Percentiles rank a stretch among this genome's conserved stretches.
These are phyloP conservation scores for Oryzias celebensis DNA, from an alignment of 2,113 vertebrate genomes.

Conservation along the genomic window DNA sequence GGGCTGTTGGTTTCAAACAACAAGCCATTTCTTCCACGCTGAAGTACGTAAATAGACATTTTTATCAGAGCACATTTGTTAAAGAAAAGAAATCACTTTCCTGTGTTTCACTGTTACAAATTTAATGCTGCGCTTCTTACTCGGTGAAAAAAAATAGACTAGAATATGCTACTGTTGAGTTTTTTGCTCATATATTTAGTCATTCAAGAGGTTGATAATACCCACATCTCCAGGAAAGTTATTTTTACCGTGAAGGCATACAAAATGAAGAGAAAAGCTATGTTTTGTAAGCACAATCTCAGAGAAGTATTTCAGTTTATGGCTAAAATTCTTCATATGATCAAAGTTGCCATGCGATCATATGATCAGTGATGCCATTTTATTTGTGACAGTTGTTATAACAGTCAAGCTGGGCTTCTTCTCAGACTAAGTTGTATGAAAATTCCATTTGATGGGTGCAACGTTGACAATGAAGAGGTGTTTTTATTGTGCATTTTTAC, in stretches of 20 bases:
- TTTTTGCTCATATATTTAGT: conserved; percentile 17
- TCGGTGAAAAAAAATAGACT: conserved; percentile 4
- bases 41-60: conserved; percentile 49
- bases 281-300: neutral
- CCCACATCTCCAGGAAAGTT: conserved; percentile 5
- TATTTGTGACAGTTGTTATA: neutral
- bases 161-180: conserved; percentile 15
- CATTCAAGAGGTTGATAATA: neutral
- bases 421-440: too few species aligned
- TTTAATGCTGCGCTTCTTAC: conserved; percentile 18
- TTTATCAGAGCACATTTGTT: conserved; percentile 44
- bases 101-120: conserved; percentile 15
- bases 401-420: too few species aligned
- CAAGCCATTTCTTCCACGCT: conserved; percentile 30
- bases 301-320: neutral
- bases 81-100: conserved; percentile 42
- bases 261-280: neutral
- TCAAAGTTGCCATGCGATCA: too few species aligned
- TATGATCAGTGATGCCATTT: neutral
- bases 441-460: too few species aligned
- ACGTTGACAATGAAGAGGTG: too few species aligned
- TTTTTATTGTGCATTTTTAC: too few species aligned
- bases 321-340: neutral
- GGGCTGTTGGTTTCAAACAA: conserved; percentile 43
- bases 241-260: conserved; percentile 8